These are phyloP conservation scores for Pachycephus smyrnensis DNA, from an alignment of 2,888 invertebrate species.

Conservation along the genomic window DNA sequence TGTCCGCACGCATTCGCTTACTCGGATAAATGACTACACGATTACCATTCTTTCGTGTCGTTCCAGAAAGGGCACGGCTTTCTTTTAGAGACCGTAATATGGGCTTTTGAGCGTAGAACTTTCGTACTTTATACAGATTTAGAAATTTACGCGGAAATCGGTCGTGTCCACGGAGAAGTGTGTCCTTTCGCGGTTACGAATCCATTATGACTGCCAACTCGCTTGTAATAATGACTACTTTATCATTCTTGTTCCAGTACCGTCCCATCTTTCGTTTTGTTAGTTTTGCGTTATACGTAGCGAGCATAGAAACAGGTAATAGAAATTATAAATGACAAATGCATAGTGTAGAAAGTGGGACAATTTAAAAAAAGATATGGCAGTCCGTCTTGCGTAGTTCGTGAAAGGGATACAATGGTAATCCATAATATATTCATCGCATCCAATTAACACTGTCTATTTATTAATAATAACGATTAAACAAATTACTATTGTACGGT, in stretches of 20 bases:
- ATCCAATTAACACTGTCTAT: constrained; percentile 3
- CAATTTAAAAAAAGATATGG: background rate
- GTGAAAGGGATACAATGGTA: constrained; percentile 2
- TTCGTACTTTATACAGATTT: constrained; percentile 36
- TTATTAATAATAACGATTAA: constrained; percentile 1
- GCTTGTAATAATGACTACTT: background rate
- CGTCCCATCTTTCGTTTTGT: background rate
- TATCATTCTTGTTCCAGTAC: background rate
- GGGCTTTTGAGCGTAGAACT: constrained; percentile 14
- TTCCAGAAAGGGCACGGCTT: background rate
- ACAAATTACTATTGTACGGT: constrained; percentile 39
- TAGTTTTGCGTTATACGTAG: background rate
- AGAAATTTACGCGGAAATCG: constrained; percentile 20
- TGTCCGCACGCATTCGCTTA: background rate
- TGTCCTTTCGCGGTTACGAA: background rate
- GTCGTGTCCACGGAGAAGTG: background rate
- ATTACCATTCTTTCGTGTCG: background rate
- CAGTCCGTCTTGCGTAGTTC: background rate
- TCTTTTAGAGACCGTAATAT: background rate
- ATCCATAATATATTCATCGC: background rate
- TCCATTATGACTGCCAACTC: background rate
- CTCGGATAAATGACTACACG: background rate
- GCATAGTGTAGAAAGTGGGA: no score
- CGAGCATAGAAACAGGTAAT: background rate
- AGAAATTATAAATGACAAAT: background rate